Evolutionary conservation across 2,797 vertebrate genomes (phyloP), one percentile per base, ranked within the genome.

Genomic region (Melanotaenia pygmaea): DNA sequence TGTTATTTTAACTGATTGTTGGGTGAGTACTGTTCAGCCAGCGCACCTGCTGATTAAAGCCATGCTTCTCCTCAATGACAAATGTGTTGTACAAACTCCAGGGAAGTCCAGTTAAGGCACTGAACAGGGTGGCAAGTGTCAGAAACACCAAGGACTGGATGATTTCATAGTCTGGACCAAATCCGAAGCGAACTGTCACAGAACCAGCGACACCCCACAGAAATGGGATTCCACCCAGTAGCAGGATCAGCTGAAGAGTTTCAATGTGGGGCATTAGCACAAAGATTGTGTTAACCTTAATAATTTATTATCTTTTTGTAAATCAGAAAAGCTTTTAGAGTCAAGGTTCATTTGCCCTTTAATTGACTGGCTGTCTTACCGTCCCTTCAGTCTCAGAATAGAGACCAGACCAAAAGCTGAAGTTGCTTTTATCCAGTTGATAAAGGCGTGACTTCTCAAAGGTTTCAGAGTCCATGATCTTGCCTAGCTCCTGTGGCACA

Each of bases 81-180:
- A 99, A 99, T 0, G 97, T 99, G 84, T 95, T 99, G 89, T 99
- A 99, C 62, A 99, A 90, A 90, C 97, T 99, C 98, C 98, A 99
- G 0, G 98, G 98, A 51, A 99, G 95, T 78, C 97, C 98, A 11
- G 97, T 99, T 56, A 97, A 45, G 26, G 98, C 97, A 81, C 96
- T 98, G 92, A 99, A 99, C 69, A 99, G 92, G 0, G 97, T 99
- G 53, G 97, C 97, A 51, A 99, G 94, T 9, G 94, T 94, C 81
- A 99, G 90, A 87, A 99, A 99, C 12, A 94, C 87, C 67, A 99
- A 89, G 0, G 98, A 99, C 80, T 99, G 98, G 80, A 90, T 93
- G 83, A 99, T 98, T 96, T 99, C 97, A 30, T 97, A 97, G 69
- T 98, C 97, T 18, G 92, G 79, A 67, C 95, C 94, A 72, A 97